Conservation (phyloP, 2,113 vertebrate genomes). For the Physeter macrocephalus region DNA sequence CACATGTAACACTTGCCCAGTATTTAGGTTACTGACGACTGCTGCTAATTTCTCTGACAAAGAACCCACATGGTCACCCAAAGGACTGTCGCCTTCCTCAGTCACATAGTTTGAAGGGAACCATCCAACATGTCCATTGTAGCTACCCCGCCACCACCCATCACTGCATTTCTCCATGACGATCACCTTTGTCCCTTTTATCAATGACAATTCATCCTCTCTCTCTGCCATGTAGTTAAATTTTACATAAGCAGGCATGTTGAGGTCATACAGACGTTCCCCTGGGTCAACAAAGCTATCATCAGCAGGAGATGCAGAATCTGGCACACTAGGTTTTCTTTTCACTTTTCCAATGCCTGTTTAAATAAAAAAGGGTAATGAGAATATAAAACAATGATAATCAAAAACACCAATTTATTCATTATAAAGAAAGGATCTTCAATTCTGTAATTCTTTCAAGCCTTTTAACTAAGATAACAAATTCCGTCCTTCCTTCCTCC, state of each 20-base stretch:
- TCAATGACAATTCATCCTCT: constrained; percentile 91
- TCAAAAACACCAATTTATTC: background rate
- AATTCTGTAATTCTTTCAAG: background rate
- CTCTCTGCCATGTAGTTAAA: constrained; percentile 93
- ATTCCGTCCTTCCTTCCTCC: background rate
- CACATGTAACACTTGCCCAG: constrained; percentile 86
- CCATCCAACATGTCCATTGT: constrained; percentile 89
- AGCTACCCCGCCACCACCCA: constrained; percentile 94
- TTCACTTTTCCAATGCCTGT: constrained; percentile 93
- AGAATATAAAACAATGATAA: constrained; percentile 53
- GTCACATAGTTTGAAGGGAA: constrained; percentile 95
- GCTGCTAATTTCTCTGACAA: constrained; percentile 89
- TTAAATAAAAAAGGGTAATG: constrained; percentile 9
- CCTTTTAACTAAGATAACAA: background rate
- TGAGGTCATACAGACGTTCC: constrained; percentile 91
- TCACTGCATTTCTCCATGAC: constrained; percentile 97
- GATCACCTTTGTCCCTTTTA: constrained; percentile 90
- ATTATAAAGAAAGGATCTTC: constrained; percentile 53
- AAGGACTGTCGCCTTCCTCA: constrained; percentile 87
- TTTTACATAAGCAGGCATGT: constrained; percentile 90
- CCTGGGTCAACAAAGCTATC: constrained; percentile 84
- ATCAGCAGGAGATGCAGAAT: constrained; percentile 87
- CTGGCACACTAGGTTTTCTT: constrained; percentile 87
- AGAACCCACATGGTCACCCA: constrained; percentile 84
- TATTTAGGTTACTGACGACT: constrained; percentile 85